These are phyloP conservation scores for Vidua chalybeata DNA, from an alignment of 2,113 vertebrate species.

Conservation along the genomic window DNA sequence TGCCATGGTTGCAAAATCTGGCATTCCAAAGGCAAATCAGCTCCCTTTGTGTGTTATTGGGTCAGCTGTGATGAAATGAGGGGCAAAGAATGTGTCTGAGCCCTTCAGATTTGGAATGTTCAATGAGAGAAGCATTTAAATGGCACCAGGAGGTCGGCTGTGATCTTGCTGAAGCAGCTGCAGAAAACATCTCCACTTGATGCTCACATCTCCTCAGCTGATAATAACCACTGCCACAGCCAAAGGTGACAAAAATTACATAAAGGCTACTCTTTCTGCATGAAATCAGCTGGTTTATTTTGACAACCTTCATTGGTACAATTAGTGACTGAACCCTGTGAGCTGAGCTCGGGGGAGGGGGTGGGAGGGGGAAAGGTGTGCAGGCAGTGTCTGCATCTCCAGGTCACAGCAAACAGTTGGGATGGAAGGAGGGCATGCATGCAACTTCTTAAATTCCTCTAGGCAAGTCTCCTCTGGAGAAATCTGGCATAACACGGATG, in stretches of 20 bases:
- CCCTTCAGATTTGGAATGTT: not conserved
- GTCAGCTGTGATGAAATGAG: not conserved
- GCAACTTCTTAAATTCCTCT: not conserved
- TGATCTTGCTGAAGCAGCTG: not conserved
- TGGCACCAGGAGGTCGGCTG: not conserved
- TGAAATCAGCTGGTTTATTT: not conserved
- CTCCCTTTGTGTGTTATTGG: not conserved
- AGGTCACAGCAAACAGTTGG: not conserved
- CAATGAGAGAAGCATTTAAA: not conserved
- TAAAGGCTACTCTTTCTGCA: not conserved
- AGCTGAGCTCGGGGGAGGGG: not conserved
- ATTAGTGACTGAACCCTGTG: rapidly evolving
- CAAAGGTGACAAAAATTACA: not conserved
- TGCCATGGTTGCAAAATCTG: not conserved
- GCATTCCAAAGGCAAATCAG: not conserved
- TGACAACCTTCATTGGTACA: not conserved
- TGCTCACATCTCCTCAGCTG: not conserved
- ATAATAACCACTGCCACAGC: not conserved
- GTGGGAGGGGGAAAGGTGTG: not conserved
- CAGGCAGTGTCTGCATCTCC: not conserved
- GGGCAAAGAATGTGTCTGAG: not conserved
- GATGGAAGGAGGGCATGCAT: not conserved
- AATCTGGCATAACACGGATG: not conserved
- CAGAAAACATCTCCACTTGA: not conserved
- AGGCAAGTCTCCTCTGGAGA: not conserved